phyloP scores from a whole-genome alignment of 1,140 invertebrate species.

The Tetragonula clypearis region DNA sequence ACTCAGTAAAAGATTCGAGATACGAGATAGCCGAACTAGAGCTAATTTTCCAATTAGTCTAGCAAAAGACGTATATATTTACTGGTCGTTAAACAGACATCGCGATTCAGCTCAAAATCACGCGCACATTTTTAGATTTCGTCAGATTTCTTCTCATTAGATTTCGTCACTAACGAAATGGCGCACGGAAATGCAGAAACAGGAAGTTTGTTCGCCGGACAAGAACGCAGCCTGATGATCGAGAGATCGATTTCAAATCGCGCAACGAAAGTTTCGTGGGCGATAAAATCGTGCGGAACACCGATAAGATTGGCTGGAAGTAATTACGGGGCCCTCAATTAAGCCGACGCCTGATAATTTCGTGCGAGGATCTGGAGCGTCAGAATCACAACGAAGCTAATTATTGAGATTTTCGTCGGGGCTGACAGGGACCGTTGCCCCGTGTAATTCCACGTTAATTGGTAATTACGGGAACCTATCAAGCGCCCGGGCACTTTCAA shows the following conservation, averaged over 20 bases:
- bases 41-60: no score
- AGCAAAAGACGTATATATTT: no score
- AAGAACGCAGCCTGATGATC: no score
- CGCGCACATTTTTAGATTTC: no score
- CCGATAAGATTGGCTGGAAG: slow-evolving; percentile 60
- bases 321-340: slow-evolving; percentile 62
- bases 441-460: slow-evolving; percentile 73
- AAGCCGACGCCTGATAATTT: slow-evolving; percentile 64
- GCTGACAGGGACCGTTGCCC: slow-evolving; percentile 46
- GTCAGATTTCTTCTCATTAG: no score
- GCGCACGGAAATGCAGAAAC: no score
- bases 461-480: slow-evolving; percentile 68
- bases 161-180: no score
- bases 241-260: slow-evolving; percentile 21
- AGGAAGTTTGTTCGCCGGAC: no score
- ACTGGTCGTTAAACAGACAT: no score
- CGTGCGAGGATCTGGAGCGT: slow-evolving; percentile 59
- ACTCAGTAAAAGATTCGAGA: no score
- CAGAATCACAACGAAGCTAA: slow-evolving; percentile 56
- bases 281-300: slow-evolving; percentile 39
- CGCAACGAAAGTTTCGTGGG: slow-evolving; percentile 22
- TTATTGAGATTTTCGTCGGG: slow-evolving; percentile 68
- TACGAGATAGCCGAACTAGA: no score
- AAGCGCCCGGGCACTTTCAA: not conserved
- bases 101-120: no score